Conservation (phyloP, 2,113 vertebrate species). For the Tragelaphus imberbis region DNA sequence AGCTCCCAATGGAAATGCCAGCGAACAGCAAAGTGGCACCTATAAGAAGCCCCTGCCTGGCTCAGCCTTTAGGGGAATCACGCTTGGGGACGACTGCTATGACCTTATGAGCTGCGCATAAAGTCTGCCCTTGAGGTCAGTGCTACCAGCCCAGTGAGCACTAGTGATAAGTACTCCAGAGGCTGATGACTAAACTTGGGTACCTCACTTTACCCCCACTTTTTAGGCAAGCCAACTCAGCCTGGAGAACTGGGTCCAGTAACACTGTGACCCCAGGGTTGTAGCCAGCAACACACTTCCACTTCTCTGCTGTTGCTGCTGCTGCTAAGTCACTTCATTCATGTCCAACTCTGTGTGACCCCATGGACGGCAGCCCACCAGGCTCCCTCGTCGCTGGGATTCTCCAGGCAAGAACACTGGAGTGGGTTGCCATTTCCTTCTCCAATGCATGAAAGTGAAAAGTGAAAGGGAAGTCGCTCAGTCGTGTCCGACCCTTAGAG, state of each 20-base stretch:
- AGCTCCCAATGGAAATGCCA: neutral
- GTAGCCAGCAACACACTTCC: neutral
- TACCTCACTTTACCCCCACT: neutral
- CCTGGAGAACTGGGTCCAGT: neutral
- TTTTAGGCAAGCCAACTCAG: neutral
- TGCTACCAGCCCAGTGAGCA: neutral
- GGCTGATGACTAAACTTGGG: neutral
- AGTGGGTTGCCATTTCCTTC: too few relatives aligned
- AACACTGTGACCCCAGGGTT: neutral
- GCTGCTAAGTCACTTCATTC: too few relatives aligned
- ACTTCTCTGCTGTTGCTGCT: neutral
- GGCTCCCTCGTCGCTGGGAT: rapidly evolving
- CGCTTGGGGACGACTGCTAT: neutral
- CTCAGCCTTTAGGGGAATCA: neutral
- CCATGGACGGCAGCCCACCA: too few relatives aligned
- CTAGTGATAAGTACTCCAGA: neutral
- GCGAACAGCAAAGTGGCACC: neutral
- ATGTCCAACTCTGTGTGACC: too few relatives aligned
- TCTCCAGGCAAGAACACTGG: too few relatives aligned
- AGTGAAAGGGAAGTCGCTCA: too few relatives aligned
- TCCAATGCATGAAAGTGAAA: too few relatives aligned
- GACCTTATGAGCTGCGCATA: neutral
- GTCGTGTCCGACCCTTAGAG: rapidly evolving
- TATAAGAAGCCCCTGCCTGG: neutral
- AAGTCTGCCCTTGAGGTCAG: neutral